Evolutionary conservation across 2,797 vertebrate species (phyloP), one percentile per base, ranked within the genome.

Genomic region (Cryptoprocta ferox): DNA sequence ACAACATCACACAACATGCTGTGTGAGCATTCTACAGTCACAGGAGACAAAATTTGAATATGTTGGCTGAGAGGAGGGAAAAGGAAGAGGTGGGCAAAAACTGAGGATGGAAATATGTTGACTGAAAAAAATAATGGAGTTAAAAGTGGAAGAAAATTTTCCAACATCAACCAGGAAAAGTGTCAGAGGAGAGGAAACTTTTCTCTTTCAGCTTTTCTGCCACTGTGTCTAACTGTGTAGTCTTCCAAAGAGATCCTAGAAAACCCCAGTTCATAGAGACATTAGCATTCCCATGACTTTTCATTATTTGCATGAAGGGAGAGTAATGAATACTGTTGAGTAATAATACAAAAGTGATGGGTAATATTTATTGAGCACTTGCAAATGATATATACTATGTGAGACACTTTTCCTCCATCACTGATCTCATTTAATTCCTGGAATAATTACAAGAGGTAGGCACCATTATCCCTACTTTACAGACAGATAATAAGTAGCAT

Each of bases 331-430:
- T 53, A 26, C 4, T 28, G 42, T 12, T 45, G 30, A 48, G 7
- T 28, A 18, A 28, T 35, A 68, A 45, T 30, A 19, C 63, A 26
- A 1, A 59, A 39, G 65, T 28, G 26, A n/a, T 2, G 30, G 35
- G 15, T 19, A 13, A 14, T 48, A 28, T 28, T 59, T n/a, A n/a
- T 63, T 13, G 35, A 59, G 24, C 63, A 16, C 63, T 59, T 14
- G 14, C 1, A 9, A 18, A 24, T 18, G 13, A 39, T 12, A 26
- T 50, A 14, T 0, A 4, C 50, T 32, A 0, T 4, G 26, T 5
- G 50, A 26, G n/a, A 21, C 4, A 6, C 6, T 7, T 28, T 19
- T 14, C 16, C 45, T 13, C 45, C 93, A 13, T 15, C 2, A 1
- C 35, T 14, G 26, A 65, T 70, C 26, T 68, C 70, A 63, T 50